Evolutionary conservation across 2,797 vertebrate species (phyloP).

Genomic region (Hoplostethus atlanticus): DNA sequence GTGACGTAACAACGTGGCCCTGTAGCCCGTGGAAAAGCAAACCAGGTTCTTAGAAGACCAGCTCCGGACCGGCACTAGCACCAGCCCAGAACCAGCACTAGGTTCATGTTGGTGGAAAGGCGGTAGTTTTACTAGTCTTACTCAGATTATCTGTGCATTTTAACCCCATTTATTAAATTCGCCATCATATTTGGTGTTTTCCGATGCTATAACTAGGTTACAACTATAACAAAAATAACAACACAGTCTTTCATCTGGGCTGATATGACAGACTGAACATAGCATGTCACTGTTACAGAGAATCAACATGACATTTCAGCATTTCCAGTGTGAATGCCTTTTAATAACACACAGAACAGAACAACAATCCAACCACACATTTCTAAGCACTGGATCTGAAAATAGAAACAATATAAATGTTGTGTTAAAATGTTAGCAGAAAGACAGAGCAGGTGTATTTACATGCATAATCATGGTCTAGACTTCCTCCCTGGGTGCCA

Average conservation of each 20-base stretch:
- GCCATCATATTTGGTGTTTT: slow-evolving; percentile 28
- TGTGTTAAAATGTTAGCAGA: slow-evolving; percentile 43
- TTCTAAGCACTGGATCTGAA: slow-evolving; percentile 39
- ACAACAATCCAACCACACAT: slow-evolving; percentile 42
- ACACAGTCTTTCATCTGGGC: slow-evolving; percentile 31
- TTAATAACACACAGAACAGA: slow-evolving; percentile 51
- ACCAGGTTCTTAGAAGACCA: too few relatives aligned
- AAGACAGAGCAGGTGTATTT: slow-evolving; percentile 70
- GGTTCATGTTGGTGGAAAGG: too few relatives aligned
- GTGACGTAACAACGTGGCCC: too few relatives aligned
- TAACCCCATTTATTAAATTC: slow-evolving; percentile 43
- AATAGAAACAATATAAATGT: slow-evolving; percentile 38
- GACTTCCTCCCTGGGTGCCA: slow-evolving; percentile 68
- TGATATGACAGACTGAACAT: slow-evolving; percentile 53
- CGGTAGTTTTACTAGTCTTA: slow-evolving; percentile 2
- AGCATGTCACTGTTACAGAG: slow-evolving; percentile 52
- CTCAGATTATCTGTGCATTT: slow-evolving; percentile 41
- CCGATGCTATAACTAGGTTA: slow-evolving; percentile 41
- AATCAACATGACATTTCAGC: slow-evolving; percentile 67
- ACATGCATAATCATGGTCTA: slow-evolving; percentile 74
- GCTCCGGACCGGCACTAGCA: too few relatives aligned
- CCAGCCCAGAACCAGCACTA: too few relatives aligned
- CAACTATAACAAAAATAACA: slow-evolving; percentile 45
- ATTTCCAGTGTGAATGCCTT: slow-evolving; percentile 59
- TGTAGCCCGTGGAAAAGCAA: too few relatives aligned